Evolutionary conservation across 2,888 invertebrate species (phyloP).

Genomic region (Drosophila koepferae): DNA sequence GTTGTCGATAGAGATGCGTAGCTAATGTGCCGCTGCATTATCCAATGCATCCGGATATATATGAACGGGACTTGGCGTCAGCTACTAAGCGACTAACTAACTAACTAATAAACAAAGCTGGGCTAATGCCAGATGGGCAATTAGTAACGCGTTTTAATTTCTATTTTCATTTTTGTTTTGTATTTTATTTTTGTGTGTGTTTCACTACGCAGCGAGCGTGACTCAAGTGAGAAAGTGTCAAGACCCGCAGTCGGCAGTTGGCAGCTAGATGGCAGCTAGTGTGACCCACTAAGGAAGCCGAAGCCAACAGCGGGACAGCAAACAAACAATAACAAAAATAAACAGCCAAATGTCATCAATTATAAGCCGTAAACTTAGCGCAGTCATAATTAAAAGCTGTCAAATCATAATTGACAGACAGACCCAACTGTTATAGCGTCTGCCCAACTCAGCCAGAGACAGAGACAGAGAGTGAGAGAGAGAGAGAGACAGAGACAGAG

Average conservation of each 20-base stretch:
- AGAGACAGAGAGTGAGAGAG: neutral
- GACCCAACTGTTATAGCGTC: conserved; percentile 16
- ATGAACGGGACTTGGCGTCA: conserved; percentile 26
- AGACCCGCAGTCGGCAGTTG: conserved; percentile 36
- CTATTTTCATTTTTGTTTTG: neutral
- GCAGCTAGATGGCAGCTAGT: conserved; percentile 20
- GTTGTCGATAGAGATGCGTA: conserved; percentile 5
- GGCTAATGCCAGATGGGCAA: conserved; percentile 26
- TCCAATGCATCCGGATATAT: conserved; percentile 29
- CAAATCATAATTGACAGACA: conserved; percentile 71
- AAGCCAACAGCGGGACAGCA: conserved; percentile 2
- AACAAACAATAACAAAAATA: conserved; percentile 21
- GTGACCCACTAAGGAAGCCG: conserved; percentile 37
- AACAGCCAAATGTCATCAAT: conserved; percentile 66
- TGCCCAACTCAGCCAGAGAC: neutral
- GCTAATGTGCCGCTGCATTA: conserved; percentile 20
- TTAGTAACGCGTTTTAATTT: conserved; percentile 37
- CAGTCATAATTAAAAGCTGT: conserved; percentile 72
- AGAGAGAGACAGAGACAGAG: neutral
- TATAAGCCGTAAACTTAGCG: conserved; percentile 51
- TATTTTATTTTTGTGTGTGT: conserved; percentile 7
- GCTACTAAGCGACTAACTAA: conserved; percentile 11
- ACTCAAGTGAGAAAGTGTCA: conserved; percentile 71
- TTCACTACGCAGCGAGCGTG: conserved; percentile 50
- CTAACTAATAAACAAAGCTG: conserved; percentile 12